Conservation (phyloP, 2,888 invertebrate genomes). For the Cantharis lateralis region DNA sequence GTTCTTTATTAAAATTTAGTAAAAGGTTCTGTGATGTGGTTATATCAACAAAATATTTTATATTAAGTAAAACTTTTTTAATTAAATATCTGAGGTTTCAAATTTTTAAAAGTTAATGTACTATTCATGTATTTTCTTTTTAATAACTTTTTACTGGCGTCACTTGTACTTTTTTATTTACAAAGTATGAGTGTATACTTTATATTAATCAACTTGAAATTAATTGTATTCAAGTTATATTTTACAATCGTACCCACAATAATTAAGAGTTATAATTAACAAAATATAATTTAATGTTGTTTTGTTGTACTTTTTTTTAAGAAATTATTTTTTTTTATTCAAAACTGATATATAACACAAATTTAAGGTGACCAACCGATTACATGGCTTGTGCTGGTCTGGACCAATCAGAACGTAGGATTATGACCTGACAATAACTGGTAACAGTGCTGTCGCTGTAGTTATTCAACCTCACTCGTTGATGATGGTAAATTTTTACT, state of each 20-base stretch:
- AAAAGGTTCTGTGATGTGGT: background rate
- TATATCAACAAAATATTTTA: background rate
- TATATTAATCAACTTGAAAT: background rate
- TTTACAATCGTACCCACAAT: background rate
- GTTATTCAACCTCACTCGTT: too few relatives aligned
- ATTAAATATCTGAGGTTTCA: background rate
- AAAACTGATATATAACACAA: too few relatives aligned
- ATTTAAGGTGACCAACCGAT: too few relatives aligned
- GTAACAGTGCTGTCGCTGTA: too few relatives aligned
- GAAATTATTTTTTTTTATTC: background rate
- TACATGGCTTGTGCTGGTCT: too few relatives aligned
- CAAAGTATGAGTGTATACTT: background rate
- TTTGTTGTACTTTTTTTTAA: background rate
- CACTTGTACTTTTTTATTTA: background rate
- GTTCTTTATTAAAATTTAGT: background rate
- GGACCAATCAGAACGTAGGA: too few relatives aligned
- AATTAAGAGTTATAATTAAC: background rate
- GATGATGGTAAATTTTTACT: too few relatives aligned
- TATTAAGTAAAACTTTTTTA: background rate
- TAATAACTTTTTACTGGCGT: background rate
- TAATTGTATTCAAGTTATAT: background rate
- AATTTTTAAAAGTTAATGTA: background rate
- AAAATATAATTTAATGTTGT: background rate
- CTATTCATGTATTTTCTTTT: background rate
- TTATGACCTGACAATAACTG: too few relatives aligned